phyloP scores from a whole-genome alignment of 1,140 invertebrate species.

The Oedothorax gibbosus region DNA sequence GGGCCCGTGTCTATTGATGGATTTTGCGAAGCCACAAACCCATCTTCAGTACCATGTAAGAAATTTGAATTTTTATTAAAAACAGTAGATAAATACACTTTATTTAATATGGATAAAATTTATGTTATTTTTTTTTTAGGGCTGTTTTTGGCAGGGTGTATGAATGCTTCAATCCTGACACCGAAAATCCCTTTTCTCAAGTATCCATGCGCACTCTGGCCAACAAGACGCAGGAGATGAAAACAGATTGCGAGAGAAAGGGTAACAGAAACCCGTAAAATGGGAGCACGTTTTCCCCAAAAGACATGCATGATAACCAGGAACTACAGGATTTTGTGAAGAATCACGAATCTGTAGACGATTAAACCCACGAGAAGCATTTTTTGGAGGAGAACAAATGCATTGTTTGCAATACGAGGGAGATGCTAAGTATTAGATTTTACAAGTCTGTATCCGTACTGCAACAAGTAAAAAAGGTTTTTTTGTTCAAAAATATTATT shows the following conservation, averaged over 20 bases:
- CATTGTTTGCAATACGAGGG: neutral
- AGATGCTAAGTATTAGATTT: conserved; percentile 4
- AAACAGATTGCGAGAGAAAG: neutral
- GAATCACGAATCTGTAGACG: neutral
- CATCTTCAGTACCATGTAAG: neutral
- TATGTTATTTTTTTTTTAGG: neutral
- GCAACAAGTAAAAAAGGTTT: neutral
- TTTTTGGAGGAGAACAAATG: conserved; percentile 19
- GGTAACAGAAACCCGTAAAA: neutral
- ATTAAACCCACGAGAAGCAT: conserved; percentile 6
- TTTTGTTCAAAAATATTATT: no score
- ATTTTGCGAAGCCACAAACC: conserved; percentile 14
- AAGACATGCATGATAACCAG: neutral
- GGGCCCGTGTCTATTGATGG: neutral
- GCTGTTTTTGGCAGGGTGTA: neutral
- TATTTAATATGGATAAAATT: neutral
- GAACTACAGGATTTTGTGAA: neutral
- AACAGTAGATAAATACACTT: neutral
- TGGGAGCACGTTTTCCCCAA: conserved; percentile 3
- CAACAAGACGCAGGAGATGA: no score
- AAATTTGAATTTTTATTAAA: neutral
- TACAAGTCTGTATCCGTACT: conserved; percentile 11
- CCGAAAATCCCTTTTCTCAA: neutral
- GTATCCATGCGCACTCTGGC: neutral
- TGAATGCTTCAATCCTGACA: neutral